Conservation (phyloP, 2,797 vertebrate genomes). For the Clamator glandarius region DNA sequence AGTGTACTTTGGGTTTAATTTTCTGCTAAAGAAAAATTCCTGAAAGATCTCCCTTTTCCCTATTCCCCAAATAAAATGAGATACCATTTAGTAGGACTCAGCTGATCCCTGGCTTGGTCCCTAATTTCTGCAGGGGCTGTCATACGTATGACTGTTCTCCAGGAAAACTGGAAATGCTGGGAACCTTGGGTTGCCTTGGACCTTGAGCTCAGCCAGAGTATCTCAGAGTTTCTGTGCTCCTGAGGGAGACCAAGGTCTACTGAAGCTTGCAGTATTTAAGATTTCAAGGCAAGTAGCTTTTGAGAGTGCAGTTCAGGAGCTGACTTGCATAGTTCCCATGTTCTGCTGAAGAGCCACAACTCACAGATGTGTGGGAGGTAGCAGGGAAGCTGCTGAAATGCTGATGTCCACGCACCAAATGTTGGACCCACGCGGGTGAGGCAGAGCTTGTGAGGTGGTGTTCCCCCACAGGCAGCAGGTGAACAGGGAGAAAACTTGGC, state of each 20-base stretch:
- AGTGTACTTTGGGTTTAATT: neutral
- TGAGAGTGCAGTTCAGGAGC: neutral
- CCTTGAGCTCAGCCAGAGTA: neutral
- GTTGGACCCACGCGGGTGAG: rapidly evolving
- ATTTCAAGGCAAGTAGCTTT: neutral
- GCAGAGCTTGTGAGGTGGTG: neutral
- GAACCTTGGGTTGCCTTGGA: neutral
- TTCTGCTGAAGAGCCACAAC: neutral
- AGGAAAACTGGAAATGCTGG: neutral
- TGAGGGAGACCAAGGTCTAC: neutral
- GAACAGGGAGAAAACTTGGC: neutral
- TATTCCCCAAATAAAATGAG: neutral
- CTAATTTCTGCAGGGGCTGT: neutral
- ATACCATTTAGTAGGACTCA: neutral
- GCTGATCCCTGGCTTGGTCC: neutral
- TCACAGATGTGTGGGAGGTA: neutral
- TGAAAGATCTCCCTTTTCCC: neutral
- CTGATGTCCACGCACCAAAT: neutral
- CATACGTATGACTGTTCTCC: neutral
- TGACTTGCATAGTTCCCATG: rapidly evolving
- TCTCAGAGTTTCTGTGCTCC: neutral
- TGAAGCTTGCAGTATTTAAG: neutral
- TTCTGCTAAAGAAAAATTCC: neutral
- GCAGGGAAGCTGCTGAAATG: neutral
- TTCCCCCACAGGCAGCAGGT: neutral